phyloP scores from a whole-genome alignment of 2,888 invertebrate species.

The Melinaea menophilus region DNA sequence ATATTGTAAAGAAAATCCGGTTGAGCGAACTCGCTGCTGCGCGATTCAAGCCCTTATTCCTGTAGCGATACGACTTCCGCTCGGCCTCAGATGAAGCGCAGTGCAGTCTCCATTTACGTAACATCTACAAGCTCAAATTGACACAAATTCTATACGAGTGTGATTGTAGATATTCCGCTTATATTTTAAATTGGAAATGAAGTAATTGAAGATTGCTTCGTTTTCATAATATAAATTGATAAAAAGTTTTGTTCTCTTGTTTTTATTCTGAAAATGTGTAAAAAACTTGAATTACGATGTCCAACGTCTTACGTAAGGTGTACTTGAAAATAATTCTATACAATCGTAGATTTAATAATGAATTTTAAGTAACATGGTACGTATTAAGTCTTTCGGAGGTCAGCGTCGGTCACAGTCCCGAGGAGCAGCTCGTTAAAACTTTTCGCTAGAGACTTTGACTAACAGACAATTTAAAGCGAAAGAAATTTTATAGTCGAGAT shows the following conservation, averaged over 20 bases:
- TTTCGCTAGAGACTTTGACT: neutral
- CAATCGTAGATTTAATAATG: no score
- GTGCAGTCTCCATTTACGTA: slow-evolving; percentile 21
- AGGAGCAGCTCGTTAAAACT: neutral
- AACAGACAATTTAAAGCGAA: neutral
- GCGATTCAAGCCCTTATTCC: neutral
- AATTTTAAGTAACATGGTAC: no score
- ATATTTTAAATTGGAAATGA: slow-evolving; percentile 10
- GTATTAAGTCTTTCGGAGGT: no score
- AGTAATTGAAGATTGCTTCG: neutral
- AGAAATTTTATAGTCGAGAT: neutral
- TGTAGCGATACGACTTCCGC: neutral
- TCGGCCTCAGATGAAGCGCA: slow-evolving; percentile 11
- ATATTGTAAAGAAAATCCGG: slow-evolving; percentile 10
- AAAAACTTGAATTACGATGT: no score
- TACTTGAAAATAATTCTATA: no score
- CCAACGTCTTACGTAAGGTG: no score
- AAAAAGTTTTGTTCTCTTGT: neutral
- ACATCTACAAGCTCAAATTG: slow-evolving; percentile 18
- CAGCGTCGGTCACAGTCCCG: no score
- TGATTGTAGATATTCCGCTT: slow-evolving; percentile 14
- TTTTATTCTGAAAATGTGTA: neutral
- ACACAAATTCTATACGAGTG: slow-evolving; percentile 20
- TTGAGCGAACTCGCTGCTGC: slow-evolving; percentile 1
- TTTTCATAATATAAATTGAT: neutral